phyloP scores from a whole-genome alignment of 2,113 vertebrate genomes.

The Sula dactylatra region DNA sequence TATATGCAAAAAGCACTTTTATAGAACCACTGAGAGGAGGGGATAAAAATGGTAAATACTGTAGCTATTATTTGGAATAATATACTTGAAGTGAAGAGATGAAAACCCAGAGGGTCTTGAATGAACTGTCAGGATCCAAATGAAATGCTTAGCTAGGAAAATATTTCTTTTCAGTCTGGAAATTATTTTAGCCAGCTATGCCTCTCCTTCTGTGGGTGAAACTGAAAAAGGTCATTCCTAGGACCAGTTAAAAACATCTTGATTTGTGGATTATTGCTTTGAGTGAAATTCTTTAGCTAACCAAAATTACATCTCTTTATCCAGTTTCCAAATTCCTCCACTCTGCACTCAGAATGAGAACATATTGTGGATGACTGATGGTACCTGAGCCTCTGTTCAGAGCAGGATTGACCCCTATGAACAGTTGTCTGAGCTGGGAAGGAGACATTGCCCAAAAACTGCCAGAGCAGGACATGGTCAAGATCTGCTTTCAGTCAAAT shows the following conservation, averaged over 20 bases:
- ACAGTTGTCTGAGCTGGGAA: background rate
- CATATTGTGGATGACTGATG: background rate
- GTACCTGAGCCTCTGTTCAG: background rate
- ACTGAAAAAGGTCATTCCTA: background rate
- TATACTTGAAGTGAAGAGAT: background rate
- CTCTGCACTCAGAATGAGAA: background rate
- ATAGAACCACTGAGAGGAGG: background rate
- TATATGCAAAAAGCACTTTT: background rate
- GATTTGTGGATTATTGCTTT: background rate
- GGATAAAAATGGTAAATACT: slow-evolving; percentile 16
- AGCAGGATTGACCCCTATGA: background rate
- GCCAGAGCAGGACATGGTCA: background rate
- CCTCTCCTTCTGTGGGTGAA: background rate
- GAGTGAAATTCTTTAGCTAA: background rate
- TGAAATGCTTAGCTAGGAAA: slow-evolving; percentile 8
- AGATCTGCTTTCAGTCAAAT: background rate
- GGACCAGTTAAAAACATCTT: fast-evolving
- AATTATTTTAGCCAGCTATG: background rate
- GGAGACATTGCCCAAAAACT: background rate
- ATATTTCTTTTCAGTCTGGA: background rate
- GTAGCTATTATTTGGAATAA: background rate
- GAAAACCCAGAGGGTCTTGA: background rate
- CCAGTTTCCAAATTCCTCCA: background rate
- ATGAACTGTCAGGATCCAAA: background rate
- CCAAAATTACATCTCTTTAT: background rate